Evolutionary conservation across 1,140 invertebrate species (phyloP), one percentile per base, ranked within the genome.

Genomic region (Acromyrmex heyeri): DNA sequence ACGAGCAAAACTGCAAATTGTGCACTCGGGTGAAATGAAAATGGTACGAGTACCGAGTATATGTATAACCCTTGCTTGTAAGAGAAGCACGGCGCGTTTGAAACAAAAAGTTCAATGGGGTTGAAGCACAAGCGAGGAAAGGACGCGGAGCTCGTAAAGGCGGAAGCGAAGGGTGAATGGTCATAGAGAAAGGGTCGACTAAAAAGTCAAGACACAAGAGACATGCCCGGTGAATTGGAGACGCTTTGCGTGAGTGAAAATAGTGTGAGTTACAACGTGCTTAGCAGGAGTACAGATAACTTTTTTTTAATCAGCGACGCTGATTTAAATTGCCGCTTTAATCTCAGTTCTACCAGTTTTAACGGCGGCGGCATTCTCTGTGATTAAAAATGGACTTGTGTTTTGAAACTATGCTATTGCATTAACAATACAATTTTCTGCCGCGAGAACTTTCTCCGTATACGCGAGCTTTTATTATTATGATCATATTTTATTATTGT

Each of bases 1-100:
- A 67, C 79, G 88, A 88, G 87, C 88, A 91, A 91, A 92, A 93
- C 89, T 92, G 89, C 89, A 91, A 92, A 93, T 91, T 92, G 91
- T 87, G 83, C 73, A 90, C 87, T 86, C 79, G 78, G 21, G 57
- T 75, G 88, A 90, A 88, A 92, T 93, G 88, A 93, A 91, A 92
- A 91, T 89, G 88, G 87, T 75, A 24, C 24, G 24, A 24, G 24
- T 24, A 82, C 21, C 85, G 70, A 85, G 86, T 86, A 48, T 64
- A 38, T 62, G 44, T 77, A 50, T 77, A 44, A 16, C 72, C 73
- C 64, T 81, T 14, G 61, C 55, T 87, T 75, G 75, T 85, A 88
- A 88, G 86, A 79, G 78, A 78, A 57, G 76, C 55, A 50, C 30
- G 53, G 48, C 75, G 76, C 55, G 75, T 64, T 82, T 57, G n/a